Percentiles rank a stretch among this genome's conserved stretches.
These are phyloP conservation scores for Nothura maculosa DNA, from an alignment of 2,797 vertebrate genomes.

Conservation along the genomic window DNA sequence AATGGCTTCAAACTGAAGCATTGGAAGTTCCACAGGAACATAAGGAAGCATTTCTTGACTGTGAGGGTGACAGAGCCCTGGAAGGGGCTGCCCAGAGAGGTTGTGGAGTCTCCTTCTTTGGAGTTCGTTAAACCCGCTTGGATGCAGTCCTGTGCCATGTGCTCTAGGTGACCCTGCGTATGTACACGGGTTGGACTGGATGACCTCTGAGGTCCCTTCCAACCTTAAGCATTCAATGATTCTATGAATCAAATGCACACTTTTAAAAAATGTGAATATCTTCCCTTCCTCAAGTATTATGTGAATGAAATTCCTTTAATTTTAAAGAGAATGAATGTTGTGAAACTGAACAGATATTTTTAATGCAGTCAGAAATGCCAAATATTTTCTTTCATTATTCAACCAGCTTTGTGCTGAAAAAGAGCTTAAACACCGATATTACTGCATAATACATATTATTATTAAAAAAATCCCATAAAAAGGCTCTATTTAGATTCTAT, in stretches of 20 bases:
- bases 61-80: too few species aligned
- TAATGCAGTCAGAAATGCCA: background rate
- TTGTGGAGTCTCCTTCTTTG: too few species aligned
- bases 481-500: background rate
- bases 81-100: too few species aligned
- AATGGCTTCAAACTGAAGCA: too few species aligned
- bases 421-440: background rate
- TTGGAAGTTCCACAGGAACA: too few species aligned
- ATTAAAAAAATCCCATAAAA: background rate
- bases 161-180: too few species aligned
- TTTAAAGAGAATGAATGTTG: background rate
- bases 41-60: too few species aligned
- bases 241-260: fast-evolving
- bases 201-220: too few species aligned
- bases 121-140: too few species aligned
- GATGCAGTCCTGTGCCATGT: too few species aligned
- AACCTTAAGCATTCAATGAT: too few species aligned
- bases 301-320: background rate
- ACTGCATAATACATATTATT: background rate
- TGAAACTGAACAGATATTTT: background rate
- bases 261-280: background rate
- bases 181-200: too few species aligned
- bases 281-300: background rate
- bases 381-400: background rate
- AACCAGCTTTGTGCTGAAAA: background rate